A percentile compares a stretch with the other conserved stretches of the same genome.
Conservation (phyloP, 2,113 vertebrate genomes). For the Heterotilapia buettikoferi region DNA sequence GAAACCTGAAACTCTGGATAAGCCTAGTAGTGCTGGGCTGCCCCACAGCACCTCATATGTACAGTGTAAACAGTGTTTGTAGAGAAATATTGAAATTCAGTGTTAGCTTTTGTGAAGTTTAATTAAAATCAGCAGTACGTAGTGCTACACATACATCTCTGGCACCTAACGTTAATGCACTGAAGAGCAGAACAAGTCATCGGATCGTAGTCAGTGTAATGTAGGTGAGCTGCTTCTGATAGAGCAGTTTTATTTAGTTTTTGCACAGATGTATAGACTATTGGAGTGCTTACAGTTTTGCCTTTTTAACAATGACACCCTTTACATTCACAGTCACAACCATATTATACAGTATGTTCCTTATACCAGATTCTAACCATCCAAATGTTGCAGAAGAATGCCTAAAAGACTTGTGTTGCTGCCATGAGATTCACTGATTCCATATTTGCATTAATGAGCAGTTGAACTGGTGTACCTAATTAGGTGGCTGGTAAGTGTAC, state of each 20-base stretch:
- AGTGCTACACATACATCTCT: not conserved
- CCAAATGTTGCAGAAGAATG: not conserved
- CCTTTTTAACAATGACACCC: not conserved
- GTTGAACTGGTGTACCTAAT: not conserved
- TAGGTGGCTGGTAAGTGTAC: not conserved
- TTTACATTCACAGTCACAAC: not conserved
- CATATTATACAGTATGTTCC: not conserved
- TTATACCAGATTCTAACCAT: not conserved
- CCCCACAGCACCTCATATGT: not conserved
- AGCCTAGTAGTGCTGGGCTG: not conserved
- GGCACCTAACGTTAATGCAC: not conserved
- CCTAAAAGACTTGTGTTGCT: not conserved
- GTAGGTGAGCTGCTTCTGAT: not conserved
- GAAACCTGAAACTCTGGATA: constrained; percentile 2
- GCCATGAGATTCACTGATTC: not conserved
- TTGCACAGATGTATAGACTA: not conserved
- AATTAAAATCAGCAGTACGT: not conserved
- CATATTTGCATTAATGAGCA: not conserved
- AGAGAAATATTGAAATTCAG: not conserved
- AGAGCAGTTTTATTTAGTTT: not conserved
- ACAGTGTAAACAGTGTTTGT: not conserved
- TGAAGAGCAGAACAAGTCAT: not conserved
- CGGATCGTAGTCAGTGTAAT: accelerated
- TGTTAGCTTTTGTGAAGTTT: not conserved
- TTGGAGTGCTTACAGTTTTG: not conserved